Conservation (phyloP, 2,797 vertebrate species). For the Hemitrygon akajei region DNA sequence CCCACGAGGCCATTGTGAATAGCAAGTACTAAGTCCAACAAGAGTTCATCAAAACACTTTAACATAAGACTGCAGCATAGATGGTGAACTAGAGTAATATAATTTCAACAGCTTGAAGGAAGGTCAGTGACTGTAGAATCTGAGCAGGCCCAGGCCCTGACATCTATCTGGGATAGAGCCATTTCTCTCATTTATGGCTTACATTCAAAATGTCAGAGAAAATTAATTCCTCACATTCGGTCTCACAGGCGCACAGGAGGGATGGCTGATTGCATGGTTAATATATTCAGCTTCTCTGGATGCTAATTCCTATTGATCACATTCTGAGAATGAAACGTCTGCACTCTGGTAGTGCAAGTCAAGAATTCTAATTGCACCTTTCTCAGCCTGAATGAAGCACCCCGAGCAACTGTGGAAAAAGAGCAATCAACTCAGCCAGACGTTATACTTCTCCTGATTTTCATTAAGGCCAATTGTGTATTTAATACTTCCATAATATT, state of each 20-base stretch:
- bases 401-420: not conserved
- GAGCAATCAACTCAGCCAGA: not conserved
- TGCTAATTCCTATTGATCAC: not conserved
- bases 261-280: not conserved
- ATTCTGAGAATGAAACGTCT: not conserved
- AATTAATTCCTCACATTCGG: not conserved
- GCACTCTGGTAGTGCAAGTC: not conserved
- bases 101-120: not conserved
- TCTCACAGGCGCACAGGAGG: not conserved
- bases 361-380: not conserved
- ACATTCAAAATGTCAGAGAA: not conserved
- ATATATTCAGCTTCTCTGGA: not conserved
- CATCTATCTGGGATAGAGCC: not conserved
- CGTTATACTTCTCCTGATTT: not conserved
- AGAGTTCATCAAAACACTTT: not conserved
- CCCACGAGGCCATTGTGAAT: not conserved
- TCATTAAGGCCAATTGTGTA: not conserved
- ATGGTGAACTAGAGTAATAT: not conserved
- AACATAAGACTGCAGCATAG: not conserved
- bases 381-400: not conserved
- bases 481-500: no score
- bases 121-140: no score
- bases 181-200: not conserved
- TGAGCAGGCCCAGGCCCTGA: not conserved
- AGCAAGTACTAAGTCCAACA: not conserved